These are phyloP conservation scores for Acyrthosiphon pisum DNA, from an alignment of 1,140 invertebrate genomes.

Conservation along the genomic window DNA sequence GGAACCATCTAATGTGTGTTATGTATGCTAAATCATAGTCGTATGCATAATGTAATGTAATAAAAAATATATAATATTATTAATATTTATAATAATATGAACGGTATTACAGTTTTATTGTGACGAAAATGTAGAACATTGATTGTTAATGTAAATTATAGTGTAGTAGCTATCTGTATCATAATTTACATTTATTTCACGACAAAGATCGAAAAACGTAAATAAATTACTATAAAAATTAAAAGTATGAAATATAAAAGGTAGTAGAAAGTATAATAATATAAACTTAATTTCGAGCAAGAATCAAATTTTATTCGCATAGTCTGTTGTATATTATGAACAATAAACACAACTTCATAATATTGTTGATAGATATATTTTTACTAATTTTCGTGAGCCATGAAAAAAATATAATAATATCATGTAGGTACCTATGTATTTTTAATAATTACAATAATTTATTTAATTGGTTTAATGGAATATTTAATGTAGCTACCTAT, in stretches of 20 bases:
- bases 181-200: not conserved
- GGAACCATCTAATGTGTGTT: not conserved
- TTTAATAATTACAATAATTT: too few species aligned
- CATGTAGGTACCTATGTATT: not conserved
- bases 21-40: not conserved
- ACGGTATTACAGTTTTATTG: not conserved
- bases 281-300: not conserved
- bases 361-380: not conserved
- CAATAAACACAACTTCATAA: not conserved
- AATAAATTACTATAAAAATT: not conserved
- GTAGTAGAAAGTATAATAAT: not conserved
- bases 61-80: not conserved
- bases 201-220: not conserved
- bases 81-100: not conserved
- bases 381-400: not conserved
- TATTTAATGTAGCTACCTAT: too few species aligned
- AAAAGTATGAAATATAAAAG: not conserved
- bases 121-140: slow-evolving; percentile 15
- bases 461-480: too few species aligned
- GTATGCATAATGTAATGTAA: not conserved
- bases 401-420: not conserved
- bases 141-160: slow-evolving; percentile 9
- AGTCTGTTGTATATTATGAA: not conserved
- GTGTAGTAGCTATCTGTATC: not conserved
- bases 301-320: not conserved